A percentile compares a stretch with the other conserved stretches of the same genome.
Conservation (phyloP, 2,113 vertebrate species). For the Rhabdomys dilectus region DNA sequence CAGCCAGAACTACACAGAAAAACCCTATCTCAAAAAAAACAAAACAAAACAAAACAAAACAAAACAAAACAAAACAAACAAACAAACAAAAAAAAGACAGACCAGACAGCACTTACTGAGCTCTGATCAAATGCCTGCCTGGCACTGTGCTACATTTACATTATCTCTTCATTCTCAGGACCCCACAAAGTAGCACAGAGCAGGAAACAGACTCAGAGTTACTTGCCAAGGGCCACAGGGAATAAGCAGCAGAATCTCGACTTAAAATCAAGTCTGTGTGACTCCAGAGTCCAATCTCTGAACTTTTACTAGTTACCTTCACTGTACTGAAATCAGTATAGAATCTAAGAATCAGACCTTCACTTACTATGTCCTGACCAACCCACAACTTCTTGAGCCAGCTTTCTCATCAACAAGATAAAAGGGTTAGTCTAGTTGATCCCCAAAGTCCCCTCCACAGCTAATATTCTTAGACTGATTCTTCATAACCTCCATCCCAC, state of each 20-base stretch:
- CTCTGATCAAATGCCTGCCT: conserved; percentile 17
- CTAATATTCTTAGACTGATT: conserved; percentile 60
- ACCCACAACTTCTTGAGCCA: conserved; percentile 54
- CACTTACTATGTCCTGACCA: conserved; percentile 24
- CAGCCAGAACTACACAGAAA: too few relatives aligned
- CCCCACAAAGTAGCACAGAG: conserved; percentile 31
- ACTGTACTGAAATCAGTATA: not conserved
- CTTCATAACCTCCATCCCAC: conserved; percentile 53
- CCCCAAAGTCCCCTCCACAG: not conserved
- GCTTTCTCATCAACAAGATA: conserved; percentile 38
- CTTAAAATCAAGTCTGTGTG: conserved; percentile 26
- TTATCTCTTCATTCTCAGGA: conserved; percentile 51
- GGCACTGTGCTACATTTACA: conserved; percentile 35
- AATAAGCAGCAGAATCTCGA: conserved; percentile 55
- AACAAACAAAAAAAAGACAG: not conserved
- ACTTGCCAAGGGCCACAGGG: conserved; percentile 70
- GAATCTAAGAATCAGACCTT: conserved; percentile 42
- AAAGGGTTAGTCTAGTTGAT: not conserved
- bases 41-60: too few relatives aligned
- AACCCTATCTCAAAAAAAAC: too few relatives aligned
- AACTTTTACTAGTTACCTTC: conserved; percentile 17
- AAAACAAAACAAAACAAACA: too few relatives aligned
- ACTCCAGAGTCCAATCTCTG: conserved; percentile 69
- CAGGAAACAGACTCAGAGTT: conserved; percentile 46
- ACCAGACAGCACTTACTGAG: conserved; percentile 50